Evolutionary conservation across 2,113 vertebrate genomes (phyloP).

Genomic region (Leucosticte australis): DNA sequence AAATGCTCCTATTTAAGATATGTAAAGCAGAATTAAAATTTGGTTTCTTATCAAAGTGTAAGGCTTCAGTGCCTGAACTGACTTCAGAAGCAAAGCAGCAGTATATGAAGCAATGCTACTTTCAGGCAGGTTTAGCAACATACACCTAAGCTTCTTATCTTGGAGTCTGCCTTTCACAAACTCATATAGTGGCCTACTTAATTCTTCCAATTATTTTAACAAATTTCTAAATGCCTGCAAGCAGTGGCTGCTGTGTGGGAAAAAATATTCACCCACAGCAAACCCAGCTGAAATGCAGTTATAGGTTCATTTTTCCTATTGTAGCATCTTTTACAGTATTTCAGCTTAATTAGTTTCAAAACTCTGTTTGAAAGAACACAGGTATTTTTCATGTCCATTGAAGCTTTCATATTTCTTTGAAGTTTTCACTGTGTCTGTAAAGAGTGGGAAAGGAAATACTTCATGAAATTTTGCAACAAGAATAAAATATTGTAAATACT

Average conservation of each 20-base stretch:
- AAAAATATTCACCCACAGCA: background rate
- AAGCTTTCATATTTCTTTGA: background rate
- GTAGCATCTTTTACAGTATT: background rate
- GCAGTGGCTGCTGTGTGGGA: background rate
- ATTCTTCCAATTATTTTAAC: background rate
- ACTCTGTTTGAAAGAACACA: background rate
- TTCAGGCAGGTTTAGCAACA: background rate
- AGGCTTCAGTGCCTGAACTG: background rate
- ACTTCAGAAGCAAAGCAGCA: background rate
- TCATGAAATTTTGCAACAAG: background rate
- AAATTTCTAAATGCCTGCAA: background rate
- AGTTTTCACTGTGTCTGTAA: background rate
- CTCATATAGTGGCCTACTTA: background rate
- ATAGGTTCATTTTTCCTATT: background rate
- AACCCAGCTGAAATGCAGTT: background rate
- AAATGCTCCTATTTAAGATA: background rate
- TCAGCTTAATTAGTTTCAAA: conserved; percentile 14
- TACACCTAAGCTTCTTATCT: background rate
- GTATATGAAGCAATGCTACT: background rate
- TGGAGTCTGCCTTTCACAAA: background rate
- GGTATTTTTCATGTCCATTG: background rate
- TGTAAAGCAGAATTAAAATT: background rate
- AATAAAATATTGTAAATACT: background rate
- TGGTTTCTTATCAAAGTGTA: background rate
- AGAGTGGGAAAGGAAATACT: background rate